Evolutionary conservation across 2,797 vertebrate genomes (phyloP).

Genomic region (Saxicola maurus): DNA sequence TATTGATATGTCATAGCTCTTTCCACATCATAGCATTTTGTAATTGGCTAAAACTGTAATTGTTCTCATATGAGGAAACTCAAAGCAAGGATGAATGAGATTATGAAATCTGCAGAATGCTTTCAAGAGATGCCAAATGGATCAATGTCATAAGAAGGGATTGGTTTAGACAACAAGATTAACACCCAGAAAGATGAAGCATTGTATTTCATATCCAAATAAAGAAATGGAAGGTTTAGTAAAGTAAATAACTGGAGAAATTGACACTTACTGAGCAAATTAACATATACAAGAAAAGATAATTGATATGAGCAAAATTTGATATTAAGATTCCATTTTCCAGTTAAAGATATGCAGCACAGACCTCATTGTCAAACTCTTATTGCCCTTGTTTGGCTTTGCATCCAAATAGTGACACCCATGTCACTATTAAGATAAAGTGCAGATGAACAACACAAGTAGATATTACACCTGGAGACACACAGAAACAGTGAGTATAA

Average conservation of each 20-base stretch:
- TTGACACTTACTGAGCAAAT: background rate
- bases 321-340: background rate
- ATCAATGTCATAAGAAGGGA: background rate
- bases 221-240: background rate
- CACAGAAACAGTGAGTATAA: background rate
- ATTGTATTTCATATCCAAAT: background rate
- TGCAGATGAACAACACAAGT: background rate
- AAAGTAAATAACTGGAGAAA: slow-evolving; percentile 3
- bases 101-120: background rate
- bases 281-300: background rate
- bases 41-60: slow-evolving; percentile 13
- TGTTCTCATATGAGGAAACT: slow-evolving; percentile 24
- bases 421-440: background rate
- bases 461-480: background rate
- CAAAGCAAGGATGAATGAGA: background rate
- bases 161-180: slow-evolving; percentile 24
- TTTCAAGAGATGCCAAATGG: slow-evolving; percentile 1
- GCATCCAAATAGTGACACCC: background rate
- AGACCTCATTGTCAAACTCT: background rate
- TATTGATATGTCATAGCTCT: background rate
- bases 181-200: background rate
- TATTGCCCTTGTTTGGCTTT: background rate
- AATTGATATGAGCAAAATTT: background rate
- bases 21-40: background rate
- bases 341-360: background rate